Evolutionary conservation across 2,113 vertebrate species (phyloP).

Genomic region (Narcine bancroftii): DNA sequence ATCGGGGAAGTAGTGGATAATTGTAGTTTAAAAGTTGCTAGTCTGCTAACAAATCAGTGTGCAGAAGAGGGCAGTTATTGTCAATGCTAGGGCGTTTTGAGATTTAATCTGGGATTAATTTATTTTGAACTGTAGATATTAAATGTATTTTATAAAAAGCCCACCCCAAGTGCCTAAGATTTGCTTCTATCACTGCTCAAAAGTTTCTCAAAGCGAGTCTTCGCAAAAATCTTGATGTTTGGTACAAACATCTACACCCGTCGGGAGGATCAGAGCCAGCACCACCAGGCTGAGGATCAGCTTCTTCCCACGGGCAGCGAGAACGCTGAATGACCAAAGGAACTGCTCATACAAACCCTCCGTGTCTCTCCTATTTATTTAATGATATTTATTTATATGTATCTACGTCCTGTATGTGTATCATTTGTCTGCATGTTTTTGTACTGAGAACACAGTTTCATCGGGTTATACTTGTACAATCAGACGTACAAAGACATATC

Average conservation of each 20-base stretch:
- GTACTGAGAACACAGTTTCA: no score
- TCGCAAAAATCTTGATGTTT: not conserved
- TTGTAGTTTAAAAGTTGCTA: not conserved
- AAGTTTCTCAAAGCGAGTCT: not conserved
- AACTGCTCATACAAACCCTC: no score
- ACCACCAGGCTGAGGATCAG: no score
- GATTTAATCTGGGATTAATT: not conserved
- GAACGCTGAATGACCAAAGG: no score
- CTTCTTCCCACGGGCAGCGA: no score
- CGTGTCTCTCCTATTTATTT: no score
- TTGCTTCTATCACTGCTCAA: not conserved
- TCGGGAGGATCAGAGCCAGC: no score
- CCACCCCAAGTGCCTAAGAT: not conserved
- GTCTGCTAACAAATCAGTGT: not conserved
- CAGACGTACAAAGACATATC: not conserved
- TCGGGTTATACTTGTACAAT: no score
- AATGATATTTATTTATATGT: no score
- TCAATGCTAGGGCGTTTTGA: not conserved
- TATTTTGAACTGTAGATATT: not conserved
- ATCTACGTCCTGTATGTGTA: no score
- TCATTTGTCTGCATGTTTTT: no score
- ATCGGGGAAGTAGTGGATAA: not conserved
- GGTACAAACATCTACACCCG: not conserved
- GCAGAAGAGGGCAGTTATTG: not conserved
- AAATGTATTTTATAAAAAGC: not conserved